Evolutionary conservation across 2,113 vertebrate species (phyloP), one percentile per base, ranked within the genome.

Genomic region (Uropsilus gracilis): DNA sequence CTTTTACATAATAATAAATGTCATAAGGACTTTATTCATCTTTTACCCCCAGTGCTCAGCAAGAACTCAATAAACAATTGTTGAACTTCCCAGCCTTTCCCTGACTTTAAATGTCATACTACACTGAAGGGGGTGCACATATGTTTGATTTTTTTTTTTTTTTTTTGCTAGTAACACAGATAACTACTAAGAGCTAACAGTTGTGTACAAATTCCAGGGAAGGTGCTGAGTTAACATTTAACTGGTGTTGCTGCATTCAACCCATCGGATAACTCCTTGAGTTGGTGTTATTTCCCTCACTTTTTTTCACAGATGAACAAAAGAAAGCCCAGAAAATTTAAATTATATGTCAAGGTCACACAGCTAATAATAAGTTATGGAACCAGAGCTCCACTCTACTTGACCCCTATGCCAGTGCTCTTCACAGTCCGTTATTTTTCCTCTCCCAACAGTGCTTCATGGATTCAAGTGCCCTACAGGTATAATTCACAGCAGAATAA

Each of bases 111-210:
- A 50, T 91, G 76, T 53, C 68, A 59, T 30, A 76, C 46, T 53
- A 12, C 66, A 37, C 5, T 0, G 3, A 91, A 86, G 68, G 85
- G 91, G 81, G 59, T 50, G 2, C 30, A 71, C 9, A 4, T 64
- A 12, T 34, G 7, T 85, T 91, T 86, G 73, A 59, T 85, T 59
- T 91, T 85, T 61, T 34, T 5, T 85, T 91, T 86, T 68, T 53
- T 85, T 59, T 91, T 85, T 61, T 28, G 22, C 13, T 34, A 18
- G 20, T 72, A 66, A 66, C 61, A 77, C 34, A 82, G 78, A 71
- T 59, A 66, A 72, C 78, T 66, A 59, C 78, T 55, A 28, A 80
- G 85, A 82, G 90, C 87, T 95, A 85, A 89, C 66, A 91, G 46
- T 69, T 17, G 42, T 44, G 68, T 64, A 73, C n/a, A 20, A 37